Evolutionary conservation across 1,140 invertebrate species (phyloP).

Genomic region (Phthorimaea operculella): DNA sequence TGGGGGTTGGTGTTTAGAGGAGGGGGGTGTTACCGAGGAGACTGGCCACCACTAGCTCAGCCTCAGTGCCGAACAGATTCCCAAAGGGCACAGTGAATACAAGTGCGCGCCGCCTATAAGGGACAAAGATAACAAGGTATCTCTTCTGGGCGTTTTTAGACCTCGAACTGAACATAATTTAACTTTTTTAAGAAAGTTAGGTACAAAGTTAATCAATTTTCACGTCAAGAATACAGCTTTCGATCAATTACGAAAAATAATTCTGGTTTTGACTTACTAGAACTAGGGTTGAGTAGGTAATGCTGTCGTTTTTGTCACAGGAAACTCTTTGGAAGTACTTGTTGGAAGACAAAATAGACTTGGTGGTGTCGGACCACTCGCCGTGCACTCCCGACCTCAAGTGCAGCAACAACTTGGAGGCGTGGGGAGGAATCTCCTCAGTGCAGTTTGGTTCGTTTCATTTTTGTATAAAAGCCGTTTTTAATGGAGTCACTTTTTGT

Average conservation of each 20-base stretch:
- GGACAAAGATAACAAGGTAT: slow-evolving; percentile 29
- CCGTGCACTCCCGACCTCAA: slow-evolving; percentile 76
- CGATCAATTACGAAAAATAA: too few species aligned
- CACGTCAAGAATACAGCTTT: too few species aligned
- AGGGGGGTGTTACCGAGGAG: slow-evolving; percentile 72
- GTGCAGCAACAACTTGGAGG: slow-evolving; percentile 72
- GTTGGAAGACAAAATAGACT: slow-evolving; percentile 68
- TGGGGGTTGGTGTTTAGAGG: too few species aligned
- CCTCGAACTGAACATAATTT: too few species aligned
- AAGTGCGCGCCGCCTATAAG: slow-evolving; percentile 81
- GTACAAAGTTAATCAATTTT: too few species aligned
- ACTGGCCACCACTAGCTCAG: slow-evolving; percentile 81
- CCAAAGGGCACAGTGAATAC: slow-evolving; percentile 71
- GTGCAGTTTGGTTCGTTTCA: slow-evolving; percentile 73
- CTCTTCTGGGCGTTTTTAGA: too few species aligned
- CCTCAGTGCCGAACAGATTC: slow-evolving; percentile 73
- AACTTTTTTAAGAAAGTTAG: too few species aligned
- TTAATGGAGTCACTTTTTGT: too few species aligned
- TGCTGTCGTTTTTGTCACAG: too few species aligned
- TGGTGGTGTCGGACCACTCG: slow-evolving; percentile 81
- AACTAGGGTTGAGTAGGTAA: too few species aligned
- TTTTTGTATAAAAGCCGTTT: too few species aligned
- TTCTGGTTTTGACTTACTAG: too few species aligned
- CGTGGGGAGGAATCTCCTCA: slow-evolving; percentile 80
- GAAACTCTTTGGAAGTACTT: slow-evolving; percentile 73